Base-by-base conservation (phyloP, 2,797 vertebrate species). In the Passerculus sandwichensis region DNA sequence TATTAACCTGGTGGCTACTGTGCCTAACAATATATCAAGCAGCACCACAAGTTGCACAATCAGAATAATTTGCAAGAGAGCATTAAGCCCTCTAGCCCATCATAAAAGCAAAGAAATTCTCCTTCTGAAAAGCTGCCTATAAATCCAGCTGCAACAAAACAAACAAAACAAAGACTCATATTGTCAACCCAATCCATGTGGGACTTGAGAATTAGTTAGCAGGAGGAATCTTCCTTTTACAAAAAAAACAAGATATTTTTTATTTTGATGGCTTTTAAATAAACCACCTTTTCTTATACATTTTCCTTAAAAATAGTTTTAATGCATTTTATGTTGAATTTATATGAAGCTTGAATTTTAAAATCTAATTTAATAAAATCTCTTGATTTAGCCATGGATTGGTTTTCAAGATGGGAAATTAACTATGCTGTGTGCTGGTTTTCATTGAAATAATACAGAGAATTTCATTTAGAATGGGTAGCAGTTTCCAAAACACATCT, bases 71-170 rank as follows among this genome's bases (percentile, higher is more conserved):
- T 91, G 42, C 71, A 96, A 71, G 19, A 48, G 36, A 34, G 15
- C 70, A 65, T 72, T 69, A 93, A 94, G 44, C 40, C 44, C 66
- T 76, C 32, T 45, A 86, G 32, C 25, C 72, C 54, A 27, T 36
- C 45, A 88, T 15, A 83, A 62, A 86, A 65, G 26, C 20, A 59
- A 64, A 67, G 17, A 66, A 80, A 79, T 44, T 78, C 61, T 91
- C n/a, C 69, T 34, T 67, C 53, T 70, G 51, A 87, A 83, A 89
- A 82, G 27, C 38, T 89, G 53, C 20, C 67, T 84, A 47, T 81
- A 94, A 90, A 89, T 69, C 42, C 64, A 87, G 40, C 29, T 85
- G 48, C 60, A 87, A 87, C 30, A 87, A 88, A 88, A 62, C 44
- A 79, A 81, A 72, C 17, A 77, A 88, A 93, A 64, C 45, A 69